Evolutionary conservation across 2,113 vertebrate genomes (phyloP).

Genomic region (Hyla sarda): DNA sequence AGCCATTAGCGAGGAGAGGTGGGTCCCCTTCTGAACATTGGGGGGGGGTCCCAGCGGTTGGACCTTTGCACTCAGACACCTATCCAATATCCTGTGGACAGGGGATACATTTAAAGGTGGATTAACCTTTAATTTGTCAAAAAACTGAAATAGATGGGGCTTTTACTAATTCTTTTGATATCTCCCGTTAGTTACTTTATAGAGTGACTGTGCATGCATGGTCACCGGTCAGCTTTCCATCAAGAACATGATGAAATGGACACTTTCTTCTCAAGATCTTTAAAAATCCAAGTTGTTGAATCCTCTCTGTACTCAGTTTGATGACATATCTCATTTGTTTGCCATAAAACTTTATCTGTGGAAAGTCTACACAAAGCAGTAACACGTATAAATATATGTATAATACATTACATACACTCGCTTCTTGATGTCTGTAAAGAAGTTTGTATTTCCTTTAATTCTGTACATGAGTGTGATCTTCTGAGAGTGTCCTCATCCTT

Average conservation of each 20-base stretch:
- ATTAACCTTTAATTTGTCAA: too few species aligned
- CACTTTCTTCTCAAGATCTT: neutral
- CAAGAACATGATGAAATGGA: too few species aligned
- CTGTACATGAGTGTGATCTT: conserved; percentile 25
- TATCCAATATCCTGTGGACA: too few species aligned
- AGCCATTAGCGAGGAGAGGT: too few species aligned
- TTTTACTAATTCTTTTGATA: too few species aligned
- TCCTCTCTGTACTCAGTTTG: neutral
- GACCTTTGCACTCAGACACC: too few species aligned
- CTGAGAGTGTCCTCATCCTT: neutral
- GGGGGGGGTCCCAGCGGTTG: too few species aligned
- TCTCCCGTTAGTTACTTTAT: too few species aligned
- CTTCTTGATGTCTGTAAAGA: neutral
- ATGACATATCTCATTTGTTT: neutral
- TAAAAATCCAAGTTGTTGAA: too few species aligned
- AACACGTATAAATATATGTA: neutral
- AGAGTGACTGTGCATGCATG: neutral
- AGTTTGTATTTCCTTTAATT: neutral
- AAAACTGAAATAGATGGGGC: too few species aligned
- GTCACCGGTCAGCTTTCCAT: neutral
- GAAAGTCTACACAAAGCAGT: neutral
- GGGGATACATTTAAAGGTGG: too few species aligned
- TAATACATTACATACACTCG: neutral
- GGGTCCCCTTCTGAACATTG: too few species aligned
- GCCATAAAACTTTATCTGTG: neutral